Conservation (phyloP, 2,113 vertebrate species). For the Pagrus major region DNA sequence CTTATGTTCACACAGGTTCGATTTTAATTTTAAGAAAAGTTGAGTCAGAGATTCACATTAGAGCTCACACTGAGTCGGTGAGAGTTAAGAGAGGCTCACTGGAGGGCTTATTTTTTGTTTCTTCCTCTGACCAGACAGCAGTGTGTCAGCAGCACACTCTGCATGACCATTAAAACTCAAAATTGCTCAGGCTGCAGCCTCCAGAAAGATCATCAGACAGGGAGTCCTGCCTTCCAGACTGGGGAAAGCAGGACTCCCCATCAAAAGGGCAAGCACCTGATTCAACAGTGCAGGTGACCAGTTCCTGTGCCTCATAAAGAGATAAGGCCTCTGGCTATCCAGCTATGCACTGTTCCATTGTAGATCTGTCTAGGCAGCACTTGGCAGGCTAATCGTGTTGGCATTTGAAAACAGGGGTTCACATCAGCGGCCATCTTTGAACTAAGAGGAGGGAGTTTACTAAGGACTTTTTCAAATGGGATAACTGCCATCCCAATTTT, state of each 20-base stretch:
- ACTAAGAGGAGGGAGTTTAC: conserved; percentile 49
- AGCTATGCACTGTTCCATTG: conserved; percentile 14
- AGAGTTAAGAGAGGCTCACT: conserved; percentile 9
- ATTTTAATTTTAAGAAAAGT: conserved; percentile 5
- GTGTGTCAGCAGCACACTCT: conserved; percentile 47
- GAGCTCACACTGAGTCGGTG: conserved; percentile 7
- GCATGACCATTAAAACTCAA: conserved; percentile 24
- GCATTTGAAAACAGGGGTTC: conserved; percentile 60
- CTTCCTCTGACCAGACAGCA: conserved; percentile 32
- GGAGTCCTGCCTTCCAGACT: background rate
- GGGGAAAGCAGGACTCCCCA: background rate
- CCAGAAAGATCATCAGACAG: conserved; percentile 11
- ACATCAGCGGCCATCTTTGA: conserved; percentile 65
- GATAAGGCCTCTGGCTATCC: conserved; percentile 32
- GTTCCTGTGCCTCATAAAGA: conserved; percentile 16
- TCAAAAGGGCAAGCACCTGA: conserved; percentile 27
- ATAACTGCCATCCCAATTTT: conserved; percentile 67
- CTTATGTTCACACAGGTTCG: background rate
- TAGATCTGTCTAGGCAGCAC: conserved; percentile 51
- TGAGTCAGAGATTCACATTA: conserved; percentile 22
- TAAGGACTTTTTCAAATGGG: conserved; percentile 57
- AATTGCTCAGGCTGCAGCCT: conserved; percentile 16
- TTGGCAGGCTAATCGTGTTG: conserved; percentile 59
- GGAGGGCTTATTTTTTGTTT: conserved; percentile 23
- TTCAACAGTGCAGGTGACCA: conserved; percentile 47